Evolutionary conservation across 2,113 vertebrate species (phyloP).

Genomic region (Australoheros scitulus): DNA sequence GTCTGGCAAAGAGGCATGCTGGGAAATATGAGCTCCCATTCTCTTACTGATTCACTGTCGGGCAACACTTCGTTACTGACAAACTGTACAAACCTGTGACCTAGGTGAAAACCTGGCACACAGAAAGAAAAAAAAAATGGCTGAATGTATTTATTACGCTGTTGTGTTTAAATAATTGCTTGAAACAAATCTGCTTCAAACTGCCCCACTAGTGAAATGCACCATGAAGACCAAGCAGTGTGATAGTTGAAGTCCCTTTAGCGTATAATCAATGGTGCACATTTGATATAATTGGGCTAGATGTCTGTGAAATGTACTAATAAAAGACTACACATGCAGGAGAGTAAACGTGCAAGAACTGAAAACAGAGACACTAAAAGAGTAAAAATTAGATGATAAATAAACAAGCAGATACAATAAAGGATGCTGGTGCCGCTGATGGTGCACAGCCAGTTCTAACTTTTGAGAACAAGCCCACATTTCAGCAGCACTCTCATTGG

Average conservation of each 20-base stretch:
- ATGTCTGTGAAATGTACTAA: not conserved
- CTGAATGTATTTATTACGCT: not conserved
- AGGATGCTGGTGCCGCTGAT: not conserved
- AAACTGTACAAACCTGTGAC: constrained; percentile 3
- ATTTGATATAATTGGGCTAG: not conserved
- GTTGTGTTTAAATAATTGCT: not conserved
- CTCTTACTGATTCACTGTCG: constrained; percentile 42
- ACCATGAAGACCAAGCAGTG: not conserved
- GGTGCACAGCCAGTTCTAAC: not conserved
- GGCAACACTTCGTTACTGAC: constrained; percentile 5
- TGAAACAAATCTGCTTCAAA: not conserved
- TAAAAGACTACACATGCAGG: not conserved
- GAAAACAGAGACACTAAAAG: not conserved
- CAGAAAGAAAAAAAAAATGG: not conserved
- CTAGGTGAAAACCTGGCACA: not conserved
- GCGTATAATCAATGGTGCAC: not conserved
- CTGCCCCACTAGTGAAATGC: not conserved
- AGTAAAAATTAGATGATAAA: not conserved
- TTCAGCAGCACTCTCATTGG: not conserved
- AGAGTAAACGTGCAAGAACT: not conserved
- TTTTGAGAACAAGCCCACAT: not conserved
- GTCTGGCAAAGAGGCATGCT: constrained; percentile 65
- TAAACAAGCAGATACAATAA: not conserved
- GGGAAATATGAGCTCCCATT: constrained; percentile 43
- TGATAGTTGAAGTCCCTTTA: not conserved